These are phyloP conservation scores for Pristionchus exspectatus DNA, from an alignment of 2,888 invertebrate species.

Conservation along the genomic window DNA sequence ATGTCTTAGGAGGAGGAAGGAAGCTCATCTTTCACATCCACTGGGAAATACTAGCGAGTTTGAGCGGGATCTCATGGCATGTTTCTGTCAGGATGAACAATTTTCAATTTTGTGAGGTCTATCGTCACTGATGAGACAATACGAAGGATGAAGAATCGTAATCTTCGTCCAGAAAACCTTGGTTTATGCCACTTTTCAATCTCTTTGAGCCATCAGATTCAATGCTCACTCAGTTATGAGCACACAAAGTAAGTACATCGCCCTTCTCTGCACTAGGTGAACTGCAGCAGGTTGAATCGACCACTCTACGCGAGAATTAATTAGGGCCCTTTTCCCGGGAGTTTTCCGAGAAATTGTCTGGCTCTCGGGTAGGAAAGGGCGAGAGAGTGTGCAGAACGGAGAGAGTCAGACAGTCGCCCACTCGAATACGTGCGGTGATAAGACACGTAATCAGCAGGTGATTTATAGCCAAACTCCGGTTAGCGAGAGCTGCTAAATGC, in stretches of 20 bases:
- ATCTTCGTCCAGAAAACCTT: neutral
- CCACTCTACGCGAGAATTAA: neutral
- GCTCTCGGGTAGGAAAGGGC: too few relatives aligned
- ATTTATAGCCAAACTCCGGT: neutral
- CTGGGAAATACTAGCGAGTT: neutral
- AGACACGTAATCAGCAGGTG: neutral
- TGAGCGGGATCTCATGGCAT: neutral
- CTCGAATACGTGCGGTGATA: neutral
- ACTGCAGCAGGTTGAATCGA: neutral
- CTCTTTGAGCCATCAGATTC: neutral
- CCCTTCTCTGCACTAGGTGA: neutral
- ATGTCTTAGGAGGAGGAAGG: neutral
- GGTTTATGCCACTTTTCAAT: neutral
- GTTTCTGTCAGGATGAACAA: too few relatives aligned
- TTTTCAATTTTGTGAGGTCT: too few relatives aligned
- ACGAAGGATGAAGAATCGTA: too few relatives aligned
- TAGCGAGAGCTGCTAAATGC: neutral
- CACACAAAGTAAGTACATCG: neutral
- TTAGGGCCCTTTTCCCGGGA: neutral
- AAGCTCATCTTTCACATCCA: constrained; percentile 5
- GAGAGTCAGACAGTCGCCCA: neutral
- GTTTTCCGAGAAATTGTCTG: too few relatives aligned
- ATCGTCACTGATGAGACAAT: too few relatives aligned
- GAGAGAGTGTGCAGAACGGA: too few relatives aligned
- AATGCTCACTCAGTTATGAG: constrained; percentile 1